Percentiles rank a stretch among this genome's conserved stretches.
Conservation (phyloP, 2,113 vertebrate genomes). For the Antechinus stuartii region DNA sequence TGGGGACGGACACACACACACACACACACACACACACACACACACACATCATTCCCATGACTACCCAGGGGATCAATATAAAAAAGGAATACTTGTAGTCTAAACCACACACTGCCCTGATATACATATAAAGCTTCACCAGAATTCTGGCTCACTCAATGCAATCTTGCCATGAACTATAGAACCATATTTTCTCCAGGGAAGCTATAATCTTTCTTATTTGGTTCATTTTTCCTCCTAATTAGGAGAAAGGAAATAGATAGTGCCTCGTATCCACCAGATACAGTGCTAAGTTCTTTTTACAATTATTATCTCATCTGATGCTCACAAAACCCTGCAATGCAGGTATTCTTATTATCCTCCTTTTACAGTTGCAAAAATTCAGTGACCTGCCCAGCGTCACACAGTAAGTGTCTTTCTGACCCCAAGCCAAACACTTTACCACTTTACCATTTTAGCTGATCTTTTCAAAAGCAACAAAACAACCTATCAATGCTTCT, state of each 20-base stretch:
- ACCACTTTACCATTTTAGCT: too few relatives aligned
- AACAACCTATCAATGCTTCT: background rate
- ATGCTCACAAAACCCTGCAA: background rate
- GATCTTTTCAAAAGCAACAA: background rate
- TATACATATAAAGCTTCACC: too few relatives aligned
- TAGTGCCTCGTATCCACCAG: background rate
- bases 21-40: too few relatives aligned
- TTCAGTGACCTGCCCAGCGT: background rate
- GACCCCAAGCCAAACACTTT: background rate
- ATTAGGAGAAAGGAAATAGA: background rate
- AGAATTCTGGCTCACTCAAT: background rate
- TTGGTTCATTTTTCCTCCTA: background rate
- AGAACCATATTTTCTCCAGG: background rate
- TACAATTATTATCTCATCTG: background rate
- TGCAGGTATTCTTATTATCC: background rate
- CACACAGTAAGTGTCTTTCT: background rate
- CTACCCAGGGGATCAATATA: background rate
- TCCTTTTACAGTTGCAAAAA: background rate
- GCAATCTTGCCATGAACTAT: background rate
- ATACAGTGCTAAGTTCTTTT: background rate
- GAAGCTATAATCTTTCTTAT: background rate
- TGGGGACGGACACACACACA: background rate
- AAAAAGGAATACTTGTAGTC: background rate
- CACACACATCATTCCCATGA: too few relatives aligned
- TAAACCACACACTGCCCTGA: background rate